Conservation (phyloP, 2,113 vertebrate genomes). For the Polypterus bichir region DNA sequence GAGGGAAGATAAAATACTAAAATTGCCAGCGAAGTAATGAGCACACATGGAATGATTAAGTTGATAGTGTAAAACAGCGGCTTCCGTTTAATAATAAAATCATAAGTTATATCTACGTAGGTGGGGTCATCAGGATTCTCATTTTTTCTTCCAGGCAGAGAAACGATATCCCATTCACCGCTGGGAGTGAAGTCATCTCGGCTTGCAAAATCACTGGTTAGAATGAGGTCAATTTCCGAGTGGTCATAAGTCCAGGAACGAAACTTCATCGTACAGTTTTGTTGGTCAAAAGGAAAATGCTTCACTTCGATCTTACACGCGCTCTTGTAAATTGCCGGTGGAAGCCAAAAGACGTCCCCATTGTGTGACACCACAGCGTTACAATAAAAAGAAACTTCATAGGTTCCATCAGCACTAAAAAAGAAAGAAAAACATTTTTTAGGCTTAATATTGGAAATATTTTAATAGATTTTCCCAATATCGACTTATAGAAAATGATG, state of each 20-base stretch:
- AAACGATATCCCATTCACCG: conserved; percentile 67
- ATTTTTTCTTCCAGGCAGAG: conserved; percentile 55
- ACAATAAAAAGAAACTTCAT: conserved; percentile 63
- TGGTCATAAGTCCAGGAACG: conserved; percentile 66
- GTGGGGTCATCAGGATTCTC: conserved; percentile 51
- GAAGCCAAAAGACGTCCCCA: conserved; percentile 61
- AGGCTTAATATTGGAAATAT: background rate
- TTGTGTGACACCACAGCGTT: conserved; percentile 57
- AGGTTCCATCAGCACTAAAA: conserved; percentile 55
- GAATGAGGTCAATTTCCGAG: conserved; percentile 54
- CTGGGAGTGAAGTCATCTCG: conserved; percentile 62
- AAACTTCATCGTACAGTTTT: conserved; percentile 66
- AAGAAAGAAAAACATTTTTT: background rate
- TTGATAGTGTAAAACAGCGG: conserved; percentile 66
- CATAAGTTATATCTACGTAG: conserved; percentile 60
- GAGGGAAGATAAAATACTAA: conserved; percentile 64
- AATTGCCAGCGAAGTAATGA: conserved; percentile 59
- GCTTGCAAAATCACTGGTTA: conserved; percentile 56
- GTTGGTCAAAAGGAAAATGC: conserved; percentile 63
- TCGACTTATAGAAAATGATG: no score
- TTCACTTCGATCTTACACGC: conserved; percentile 62
- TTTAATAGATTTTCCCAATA: background rate
- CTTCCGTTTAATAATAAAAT: conserved; percentile 61
- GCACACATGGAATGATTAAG: conserved; percentile 58
- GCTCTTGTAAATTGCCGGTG: conserved; percentile 64